Base-by-base conservation (phyloP, 2,888 invertebrate species). In the Polydrusus tereticollis region DNA sequence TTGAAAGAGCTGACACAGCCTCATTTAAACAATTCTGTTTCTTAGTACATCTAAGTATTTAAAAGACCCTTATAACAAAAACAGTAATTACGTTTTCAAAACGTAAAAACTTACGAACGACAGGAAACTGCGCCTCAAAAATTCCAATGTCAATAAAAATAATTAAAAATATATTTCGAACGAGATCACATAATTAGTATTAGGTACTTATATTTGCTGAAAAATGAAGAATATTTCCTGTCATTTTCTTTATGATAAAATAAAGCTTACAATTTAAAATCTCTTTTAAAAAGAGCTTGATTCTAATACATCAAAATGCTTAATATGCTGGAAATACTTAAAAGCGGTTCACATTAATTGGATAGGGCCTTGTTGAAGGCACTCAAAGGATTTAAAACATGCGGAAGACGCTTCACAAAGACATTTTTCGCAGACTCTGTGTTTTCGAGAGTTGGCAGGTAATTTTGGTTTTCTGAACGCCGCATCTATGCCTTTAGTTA, bases 331-430 rank as follows among this genome's bases (percentile, higher is more conserved):
- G 65, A 57, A 65, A 57, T 16, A 36, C 41, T 65, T 41, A 38
- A 57, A 65, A 65, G 43, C 41, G 57, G 23, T 57, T 57, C 23
- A 41, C 57, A 55, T 38, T 65, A 65, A 65, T 52, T 55, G 65
- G 41, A 26, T 38, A 57, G 43, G 57, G 41, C 43, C 65, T 69
- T 69, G 52, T 43, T 62, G 26, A 43, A 69, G 62, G 26, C 41
- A 38, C 33, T 69, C 62, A 69, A 69, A 69, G 55, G 26, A 55
- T 33, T 47, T 67, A 47, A 59, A 67, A 59, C 33, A 62, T 69
- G 55, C 68, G 20, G 55, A 62, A 69, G 62, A 62, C 52, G 26
- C 55, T 50, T 38, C 29, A 69, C 52, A 60, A 68, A 69, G 68
- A 36, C 21, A 29, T 55, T 66, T 38, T 41, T 47, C 52, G 16